Percentiles rank a stretch among this genome's conserved stretches.
Conservation (phyloP, 2,797 vertebrate species). For the Thaleichthys pacificus region DNA sequence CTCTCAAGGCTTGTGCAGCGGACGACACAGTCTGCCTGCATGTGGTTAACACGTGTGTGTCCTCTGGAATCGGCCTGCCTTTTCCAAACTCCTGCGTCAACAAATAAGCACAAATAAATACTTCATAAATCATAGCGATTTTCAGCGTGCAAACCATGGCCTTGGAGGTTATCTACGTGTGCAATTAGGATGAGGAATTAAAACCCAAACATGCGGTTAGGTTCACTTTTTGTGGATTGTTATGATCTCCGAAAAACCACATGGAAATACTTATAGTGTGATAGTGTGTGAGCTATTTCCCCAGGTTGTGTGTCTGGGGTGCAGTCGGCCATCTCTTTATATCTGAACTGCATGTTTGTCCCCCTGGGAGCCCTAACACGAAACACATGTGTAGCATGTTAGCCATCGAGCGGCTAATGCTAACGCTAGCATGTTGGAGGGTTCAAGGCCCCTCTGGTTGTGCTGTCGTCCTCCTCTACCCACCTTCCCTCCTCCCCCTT, state of each 20-base stretch:
- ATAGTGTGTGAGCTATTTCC: constrained; percentile 35
- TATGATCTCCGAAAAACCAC: constrained; percentile 44
- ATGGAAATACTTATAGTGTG: constrained; percentile 39
- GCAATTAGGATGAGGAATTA: constrained; percentile 48
- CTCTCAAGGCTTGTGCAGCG: constrained; percentile 36
- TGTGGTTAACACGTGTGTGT: constrained; percentile 46
- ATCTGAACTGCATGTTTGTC: constrained; percentile 28
- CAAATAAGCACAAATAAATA: constrained; percentile 31
- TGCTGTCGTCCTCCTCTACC: constrained; percentile 8
- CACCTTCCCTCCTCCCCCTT: too few relatives aligned
- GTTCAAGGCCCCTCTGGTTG: constrained; percentile 35
- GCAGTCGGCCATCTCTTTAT: constrained; percentile 43
- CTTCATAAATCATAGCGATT: constrained; percentile 34
- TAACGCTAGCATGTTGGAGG: constrained; percentile 10
- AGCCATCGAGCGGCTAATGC: neutral
- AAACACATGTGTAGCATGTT: constrained; percentile 41
- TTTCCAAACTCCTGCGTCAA: constrained; percentile 24
- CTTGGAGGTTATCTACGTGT: constrained; percentile 33
- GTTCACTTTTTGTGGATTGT: constrained; percentile 45
- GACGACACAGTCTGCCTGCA: constrained; percentile 30
- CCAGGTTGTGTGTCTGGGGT: constrained; percentile 41
- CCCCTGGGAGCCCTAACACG: constrained; percentile 46
- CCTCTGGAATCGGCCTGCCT: constrained; percentile 22
- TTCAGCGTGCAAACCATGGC: constrained; percentile 25
- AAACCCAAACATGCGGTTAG: constrained; percentile 59